Conservation (phyloP, 1,140 invertebrate species). For the Drosophila lacertosa region DNA sequence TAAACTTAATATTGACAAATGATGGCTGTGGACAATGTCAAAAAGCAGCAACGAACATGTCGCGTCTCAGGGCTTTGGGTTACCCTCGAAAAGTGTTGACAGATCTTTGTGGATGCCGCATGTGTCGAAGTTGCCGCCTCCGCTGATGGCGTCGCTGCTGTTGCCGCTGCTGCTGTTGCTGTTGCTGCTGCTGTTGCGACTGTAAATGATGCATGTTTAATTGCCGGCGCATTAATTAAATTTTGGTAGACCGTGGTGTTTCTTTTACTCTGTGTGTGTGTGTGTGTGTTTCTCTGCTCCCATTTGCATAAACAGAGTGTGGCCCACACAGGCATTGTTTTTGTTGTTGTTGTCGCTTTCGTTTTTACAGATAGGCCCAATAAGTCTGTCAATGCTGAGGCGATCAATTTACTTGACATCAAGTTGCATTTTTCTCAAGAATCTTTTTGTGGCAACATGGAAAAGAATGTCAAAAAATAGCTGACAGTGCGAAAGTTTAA, state of each 20-base stretch:
- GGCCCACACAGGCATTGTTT: slow-evolving; percentile 57
- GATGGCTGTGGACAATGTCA: slow-evolving; percentile 71
- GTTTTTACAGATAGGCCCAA: slow-evolving; percentile 37
- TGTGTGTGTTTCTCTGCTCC: slow-evolving; percentile 27
- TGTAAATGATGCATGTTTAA: slow-evolving; percentile 82
- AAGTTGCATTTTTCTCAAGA: slow-evolving; percentile 26
- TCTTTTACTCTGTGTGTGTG: slow-evolving; percentile 39
- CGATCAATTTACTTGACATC: slow-evolving; percentile 42
- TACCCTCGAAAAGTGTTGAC: slow-evolving; percentile 65
- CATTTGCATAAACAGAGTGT: slow-evolving; percentile 48
- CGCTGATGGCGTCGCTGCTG: slow-evolving; percentile 50
- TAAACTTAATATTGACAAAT: slow-evolving; percentile 82
- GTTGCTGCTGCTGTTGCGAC: slow-evolving; percentile 52
- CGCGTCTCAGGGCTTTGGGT: slow-evolving; percentile 17
- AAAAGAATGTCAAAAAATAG: not conserved
- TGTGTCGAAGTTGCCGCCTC: slow-evolving; percentile 71
- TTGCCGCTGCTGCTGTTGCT: slow-evolving; percentile 46
- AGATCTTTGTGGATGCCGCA: slow-evolving; percentile 67
- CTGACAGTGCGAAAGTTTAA: no score
- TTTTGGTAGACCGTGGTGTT: slow-evolving; percentile 56
- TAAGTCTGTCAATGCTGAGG: slow-evolving; percentile 46
- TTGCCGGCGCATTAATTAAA: slow-evolving; percentile 80
- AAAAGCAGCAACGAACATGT: slow-evolving; percentile 50
- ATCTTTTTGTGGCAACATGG: slow-evolving; percentile 12
- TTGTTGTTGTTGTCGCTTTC: slow-evolving; percentile 5